Conservation (phyloP, 2,113 vertebrate species). For the Panthera leo region DNA sequence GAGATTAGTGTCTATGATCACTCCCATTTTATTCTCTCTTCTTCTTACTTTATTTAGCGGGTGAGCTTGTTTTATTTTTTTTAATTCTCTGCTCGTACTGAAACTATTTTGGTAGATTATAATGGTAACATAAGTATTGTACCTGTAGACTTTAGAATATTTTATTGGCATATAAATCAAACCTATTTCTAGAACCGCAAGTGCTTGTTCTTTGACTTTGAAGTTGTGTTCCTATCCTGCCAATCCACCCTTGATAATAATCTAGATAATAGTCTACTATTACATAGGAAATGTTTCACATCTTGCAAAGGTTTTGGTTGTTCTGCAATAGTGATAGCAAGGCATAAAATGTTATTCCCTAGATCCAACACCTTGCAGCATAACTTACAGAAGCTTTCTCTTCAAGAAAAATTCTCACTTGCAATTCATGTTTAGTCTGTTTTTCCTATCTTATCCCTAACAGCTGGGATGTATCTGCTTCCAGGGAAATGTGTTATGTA, state of each 20-base stretch:
- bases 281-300: conserved; percentile 47
- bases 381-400: conserved; percentile 71
- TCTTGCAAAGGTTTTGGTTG: conserved; percentile 56
- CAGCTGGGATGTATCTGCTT: conserved; percentile 79
- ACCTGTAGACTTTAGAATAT: background rate
- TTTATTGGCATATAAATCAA: background rate
- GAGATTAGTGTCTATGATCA: conserved; percentile 59
- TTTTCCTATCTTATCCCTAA: conserved; percentile 79
- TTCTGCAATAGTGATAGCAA: conserved; percentile 43
- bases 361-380: conserved; percentile 55
- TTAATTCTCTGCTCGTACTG: background rate
- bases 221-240: background rate
- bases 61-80: background rate
- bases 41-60: conserved; percentile 10
- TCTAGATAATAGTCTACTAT: conserved; percentile 52
- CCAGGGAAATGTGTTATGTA: conserved; percentile 80
- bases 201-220: conserved; percentile 43
- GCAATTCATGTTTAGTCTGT: conserved; percentile 77
- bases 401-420: conserved; percentile 78
- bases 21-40: conserved; percentile 37
- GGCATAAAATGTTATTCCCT: conserved; percentile 68
- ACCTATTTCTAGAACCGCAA: background rate
- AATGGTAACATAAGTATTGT: background rate
- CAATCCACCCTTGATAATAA: conserved; percentile 21
- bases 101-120: background rate